Conservation (phyloP, 2,113 vertebrate species). For the Cavia aperea region DNA sequence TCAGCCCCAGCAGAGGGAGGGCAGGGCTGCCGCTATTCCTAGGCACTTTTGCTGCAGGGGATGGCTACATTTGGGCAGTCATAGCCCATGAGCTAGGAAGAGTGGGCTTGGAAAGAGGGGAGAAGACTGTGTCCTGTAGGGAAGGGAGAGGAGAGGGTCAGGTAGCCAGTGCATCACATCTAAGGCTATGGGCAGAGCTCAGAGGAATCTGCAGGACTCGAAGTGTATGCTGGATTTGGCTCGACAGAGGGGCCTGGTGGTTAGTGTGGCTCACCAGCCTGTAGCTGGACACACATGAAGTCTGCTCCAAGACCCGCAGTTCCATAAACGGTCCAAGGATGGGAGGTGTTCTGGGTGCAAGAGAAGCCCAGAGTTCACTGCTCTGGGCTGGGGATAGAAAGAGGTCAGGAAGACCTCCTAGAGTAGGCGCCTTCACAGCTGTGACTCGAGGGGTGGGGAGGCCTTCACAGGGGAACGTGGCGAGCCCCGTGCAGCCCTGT, state of each 20-base stretch:
- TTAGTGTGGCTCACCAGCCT: neutral
- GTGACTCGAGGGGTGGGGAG: neutral
- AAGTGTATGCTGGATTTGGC: neutral
- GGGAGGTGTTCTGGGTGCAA: neutral
- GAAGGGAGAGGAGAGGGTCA: neutral
- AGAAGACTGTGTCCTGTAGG: neutral
- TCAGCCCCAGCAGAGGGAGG: neutral
- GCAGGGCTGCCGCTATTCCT: neutral
- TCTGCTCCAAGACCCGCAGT: neutral
- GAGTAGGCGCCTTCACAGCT: neutral
- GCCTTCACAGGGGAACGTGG: neutral
- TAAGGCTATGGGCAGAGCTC: neutral
- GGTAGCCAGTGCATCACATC: neutral
- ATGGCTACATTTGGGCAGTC: neutral
- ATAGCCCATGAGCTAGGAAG: neutral
- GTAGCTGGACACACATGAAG: neutral
- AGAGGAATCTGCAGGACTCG: neutral
- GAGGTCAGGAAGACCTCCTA: neutral
- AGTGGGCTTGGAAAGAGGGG: neutral
- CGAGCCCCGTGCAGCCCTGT: neutral
- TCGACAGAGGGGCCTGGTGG: neutral
- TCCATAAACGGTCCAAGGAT: neutral
- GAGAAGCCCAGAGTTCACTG: neutral
- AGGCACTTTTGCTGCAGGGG: no score
- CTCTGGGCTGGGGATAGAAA: neutral